Evolutionary conservation across 2,888 invertebrate species (phyloP).

Genomic region (Habroteleia sp.): DNA sequence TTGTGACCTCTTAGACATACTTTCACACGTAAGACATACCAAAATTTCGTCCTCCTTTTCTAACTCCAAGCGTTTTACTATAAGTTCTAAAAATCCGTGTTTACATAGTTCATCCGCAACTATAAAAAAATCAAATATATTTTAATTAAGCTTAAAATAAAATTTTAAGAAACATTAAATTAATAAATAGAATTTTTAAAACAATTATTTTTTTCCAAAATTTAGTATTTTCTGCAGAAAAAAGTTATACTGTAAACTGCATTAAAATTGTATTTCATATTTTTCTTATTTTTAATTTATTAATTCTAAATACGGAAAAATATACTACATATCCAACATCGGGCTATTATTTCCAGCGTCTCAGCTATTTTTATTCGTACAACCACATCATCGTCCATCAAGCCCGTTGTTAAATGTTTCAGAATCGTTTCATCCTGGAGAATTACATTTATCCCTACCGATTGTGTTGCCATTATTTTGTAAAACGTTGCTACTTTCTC

Average conservation of each 20-base stretch:
- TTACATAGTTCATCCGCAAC: slow-evolving; percentile 79
- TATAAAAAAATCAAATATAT: too few relatives aligned
- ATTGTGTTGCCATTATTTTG: slow-evolving; percentile 76
- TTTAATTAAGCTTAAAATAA: too few relatives aligned
- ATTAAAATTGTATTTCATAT: too few relatives aligned
- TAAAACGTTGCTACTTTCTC: slow-evolving; percentile 79
- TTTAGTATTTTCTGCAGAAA: too few relatives aligned
- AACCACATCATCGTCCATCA: slow-evolving; percentile 74
- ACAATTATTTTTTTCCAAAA: too few relatives aligned
- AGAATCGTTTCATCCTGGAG: slow-evolving; percentile 71
- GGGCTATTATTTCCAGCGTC: slow-evolving; percentile 78
- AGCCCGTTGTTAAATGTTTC: slow-evolving; percentile 72
- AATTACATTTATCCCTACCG: slow-evolving; percentile 78
- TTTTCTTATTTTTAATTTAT: too few relatives aligned
- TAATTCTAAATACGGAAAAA: too few relatives aligned
- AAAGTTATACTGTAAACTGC: too few relatives aligned
- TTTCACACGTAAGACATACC: too few relatives aligned
- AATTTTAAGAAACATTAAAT: too few relatives aligned
- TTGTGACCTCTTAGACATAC: too few relatives aligned
- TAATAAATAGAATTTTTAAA: too few relatives aligned
- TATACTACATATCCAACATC: slow-evolving; percentile 64
- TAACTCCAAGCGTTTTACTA: slow-evolving; percentile 72
- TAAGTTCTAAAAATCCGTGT: slow-evolving; percentile 75
- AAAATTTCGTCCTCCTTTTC: slow-evolving; percentile 74
- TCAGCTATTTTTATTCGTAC: slow-evolving; percentile 79